A percentile compares a stretch with the other conserved stretches of the same genome.
phyloP scores from a whole-genome alignment of 2,888 invertebrate genomes.

The Nymphalis polychloros region DNA sequence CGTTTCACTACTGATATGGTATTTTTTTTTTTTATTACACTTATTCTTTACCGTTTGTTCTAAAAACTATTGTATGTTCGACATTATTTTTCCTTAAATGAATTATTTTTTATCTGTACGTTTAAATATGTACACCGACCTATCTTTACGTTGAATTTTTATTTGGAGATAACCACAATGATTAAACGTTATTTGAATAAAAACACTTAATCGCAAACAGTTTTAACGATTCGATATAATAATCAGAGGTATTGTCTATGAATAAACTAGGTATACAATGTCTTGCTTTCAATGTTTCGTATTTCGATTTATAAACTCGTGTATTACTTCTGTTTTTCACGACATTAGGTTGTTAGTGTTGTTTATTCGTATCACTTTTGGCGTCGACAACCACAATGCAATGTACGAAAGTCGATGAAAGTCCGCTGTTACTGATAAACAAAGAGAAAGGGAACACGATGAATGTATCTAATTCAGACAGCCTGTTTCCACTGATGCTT shows the following conservation, averaged over 20 bases:
- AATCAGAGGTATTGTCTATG: no score
- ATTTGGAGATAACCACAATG: conserved; percentile 50
- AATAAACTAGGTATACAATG: neutral
- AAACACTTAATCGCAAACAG: neutral
- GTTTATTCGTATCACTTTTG: conserved; percentile 32
- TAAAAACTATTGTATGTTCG: conserved; percentile 15
- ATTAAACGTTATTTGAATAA: neutral
- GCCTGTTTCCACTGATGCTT: conserved; percentile 36
- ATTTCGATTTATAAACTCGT: neutral
- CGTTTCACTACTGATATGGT: neutral
- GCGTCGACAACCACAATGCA: conserved; percentile 39
- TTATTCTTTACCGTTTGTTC: neutral
- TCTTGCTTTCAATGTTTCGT: neutral
- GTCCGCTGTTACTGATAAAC: conserved; percentile 44
- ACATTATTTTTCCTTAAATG: conserved; percentile 23
- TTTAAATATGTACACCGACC: conserved; percentile 48
- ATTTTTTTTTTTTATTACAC: neutral
- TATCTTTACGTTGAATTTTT: conserved; percentile 65
- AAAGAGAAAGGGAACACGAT: conserved; percentile 46
- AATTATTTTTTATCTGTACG: conserved; percentile 36
- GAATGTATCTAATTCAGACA: conserved; percentile 37
- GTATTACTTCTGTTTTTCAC: conserved; percentile 16
- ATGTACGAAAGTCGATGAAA: conserved; percentile 42
- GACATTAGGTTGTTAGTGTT: conserved; percentile 30
- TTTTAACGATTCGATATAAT: neutral